Base-by-base conservation (phyloP, 2,797 vertebrate species). In the Muscicapa striata region DNA sequence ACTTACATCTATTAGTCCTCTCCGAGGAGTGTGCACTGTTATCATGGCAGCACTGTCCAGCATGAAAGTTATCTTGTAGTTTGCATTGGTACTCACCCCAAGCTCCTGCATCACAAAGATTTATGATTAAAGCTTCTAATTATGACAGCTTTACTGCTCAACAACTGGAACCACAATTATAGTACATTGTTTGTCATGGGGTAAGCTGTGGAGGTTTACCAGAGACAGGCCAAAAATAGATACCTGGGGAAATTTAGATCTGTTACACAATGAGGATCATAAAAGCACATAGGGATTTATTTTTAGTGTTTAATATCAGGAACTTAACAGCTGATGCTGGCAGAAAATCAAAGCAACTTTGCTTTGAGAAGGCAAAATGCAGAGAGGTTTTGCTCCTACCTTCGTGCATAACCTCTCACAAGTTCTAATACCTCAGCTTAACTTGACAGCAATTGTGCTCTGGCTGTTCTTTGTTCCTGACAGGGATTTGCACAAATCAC, bases 1-100 rank as follows among this genome's bases (percentile, higher is more conserved):
- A 94, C 98, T 97, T 95, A 99, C 99, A 98, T 99, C 99, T 94
- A 99, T 99, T 6, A 99, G 98, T 57, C 99, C 99, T 97, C 99
- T 98, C 83, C 99, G 98, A 22, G 99, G 99, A 11, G 99, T 99
- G 96, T 99, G 99, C 27, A 99, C 99, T 5, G 99, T 99, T 97
- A 99, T 99, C 99, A 99, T 99, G 92, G 99, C 99, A 80, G 98
- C 99, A 84, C 99, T 99, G 97, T 99, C 99, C 98, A 99, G 96
- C 99, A 99, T 99, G 97, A 99, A 99, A 10, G 99, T 99, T 86
- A 99, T 99, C 98, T 99, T 99, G 98, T 99, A 99, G 97, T 99
- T 99, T 27, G 99, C 98, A 94, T 99, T 99, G 94, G 99, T 99
- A 6, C 98, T 99, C 96, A 99, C 99, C 82, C 99, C 99, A 78